Evolutionary conservation across 2,888 invertebrate genomes (phyloP), one percentile per base, ranked within the genome.

Genomic region (Chelonus formosanus): DNA sequence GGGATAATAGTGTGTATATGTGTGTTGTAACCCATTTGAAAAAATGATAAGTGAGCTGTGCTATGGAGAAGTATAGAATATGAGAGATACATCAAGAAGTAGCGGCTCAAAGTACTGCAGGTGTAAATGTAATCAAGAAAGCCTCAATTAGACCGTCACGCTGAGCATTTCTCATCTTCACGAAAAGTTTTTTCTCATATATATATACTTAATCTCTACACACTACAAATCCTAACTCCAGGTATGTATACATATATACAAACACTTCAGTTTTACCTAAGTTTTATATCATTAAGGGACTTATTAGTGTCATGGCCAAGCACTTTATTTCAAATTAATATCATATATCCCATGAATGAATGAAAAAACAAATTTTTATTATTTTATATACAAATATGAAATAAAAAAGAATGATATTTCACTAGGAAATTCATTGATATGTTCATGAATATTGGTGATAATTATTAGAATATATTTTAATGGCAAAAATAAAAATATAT

Each of bases 101-200:
- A 67, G 63, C 68, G 68, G 6, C 40, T 4, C 40, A 40, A 40
- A 40, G 75, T 69, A 73, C 43, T 61, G 71, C 73, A 79, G 80
- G 80, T 80, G 80, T 80, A 80, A 80, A 80, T 80, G 80, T 79
- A 80, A 80, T 80, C 80, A 80, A 80, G 80, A 79, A 80, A 78
- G 76, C 80, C 80, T 80, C 80, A 80, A 80, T 80, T 80, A 80
- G 79, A 80, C 80, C 80, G 80, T 80, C 80, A 80, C 80, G 80
- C 76, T 77, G 80, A 77, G 76, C 78, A 80, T 80, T 79, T 79
- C 76, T 80, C 80, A 80, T 80, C 79, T 75, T 74, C 65, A 67
- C 67, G 70, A 63, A 68, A 60, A 68, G 69, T 56, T 68, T 71
- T 71, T 52, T 63, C 72, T 55, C 35, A 52, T 44, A 59, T 65